Conservation (phyloP, 2,888 invertebrate species). For the Glyphotaelius pellucidus region DNA sequence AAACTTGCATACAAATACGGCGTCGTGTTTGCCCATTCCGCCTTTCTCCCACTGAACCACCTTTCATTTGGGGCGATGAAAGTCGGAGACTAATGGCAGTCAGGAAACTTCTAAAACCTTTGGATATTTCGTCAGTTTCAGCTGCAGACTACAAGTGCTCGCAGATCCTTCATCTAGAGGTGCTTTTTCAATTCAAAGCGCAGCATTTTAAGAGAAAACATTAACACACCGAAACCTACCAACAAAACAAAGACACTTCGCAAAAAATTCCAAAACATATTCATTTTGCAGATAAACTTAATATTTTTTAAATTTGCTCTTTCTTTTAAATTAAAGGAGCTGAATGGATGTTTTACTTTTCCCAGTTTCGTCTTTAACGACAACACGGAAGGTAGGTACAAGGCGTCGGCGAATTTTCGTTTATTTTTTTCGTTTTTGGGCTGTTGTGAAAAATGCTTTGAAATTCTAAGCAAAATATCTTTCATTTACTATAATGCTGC, state of each 20-base stretch:
- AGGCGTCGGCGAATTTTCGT: conserved; percentile 26
- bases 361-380: conserved; percentile 15
- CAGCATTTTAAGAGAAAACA: conserved; percentile 18
- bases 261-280: neutral
- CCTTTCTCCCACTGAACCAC: conserved; percentile 17
- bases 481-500: conserved; percentile 2
- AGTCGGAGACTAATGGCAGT: conserved; percentile 50
- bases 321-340: neutral
- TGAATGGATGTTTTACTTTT: neutral
- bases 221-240: neutral
- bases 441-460: conserved; percentile 5
- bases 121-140: conserved; percentile 50
- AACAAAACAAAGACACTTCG: neutral
- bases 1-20: neutral
- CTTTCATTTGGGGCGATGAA: conserved; percentile 39
- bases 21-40: neutral
- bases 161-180: conserved; percentile 47
- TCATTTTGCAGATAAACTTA: neutral
- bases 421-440: conserved; percentile 22
- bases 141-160: conserved; percentile 53
- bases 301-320: neutral
- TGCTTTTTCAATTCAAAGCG: conserved; percentile 56
- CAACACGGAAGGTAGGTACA: neutral
- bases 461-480: neutral
- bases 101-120: conserved; percentile 53